Percentiles rank a stretch among this genome's conserved stretches.
Conservation (phyloP, 2,888 invertebrate genomes). For the Phymatocera aterrima region DNA sequence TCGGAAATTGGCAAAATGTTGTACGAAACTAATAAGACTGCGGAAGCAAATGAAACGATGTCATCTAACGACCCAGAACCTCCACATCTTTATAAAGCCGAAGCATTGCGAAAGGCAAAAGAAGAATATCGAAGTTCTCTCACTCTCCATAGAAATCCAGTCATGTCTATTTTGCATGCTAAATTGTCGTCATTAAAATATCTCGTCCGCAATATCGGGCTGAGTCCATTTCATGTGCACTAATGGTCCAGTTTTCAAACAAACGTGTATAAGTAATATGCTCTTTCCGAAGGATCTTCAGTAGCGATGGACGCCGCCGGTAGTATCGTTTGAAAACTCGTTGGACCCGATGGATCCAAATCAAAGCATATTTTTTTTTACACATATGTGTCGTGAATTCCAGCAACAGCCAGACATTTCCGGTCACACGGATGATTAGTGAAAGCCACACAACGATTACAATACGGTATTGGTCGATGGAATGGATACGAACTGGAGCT, state of each 20-base stretch:
- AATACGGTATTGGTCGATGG: neutral
- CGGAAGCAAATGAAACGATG: constrained; percentile 40
- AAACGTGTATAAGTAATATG: constrained; percentile 43
- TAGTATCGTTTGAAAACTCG: neutral
- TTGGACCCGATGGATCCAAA: neutral
- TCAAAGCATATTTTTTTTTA: constrained; percentile 9
- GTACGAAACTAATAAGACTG: constrained; percentile 6
- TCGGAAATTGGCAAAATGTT: constrained; percentile 35
- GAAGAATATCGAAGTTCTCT: neutral
- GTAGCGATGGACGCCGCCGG: constrained; percentile 17
- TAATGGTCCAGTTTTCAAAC: constrained; percentile 52
- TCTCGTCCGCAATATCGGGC: constrained; percentile 48
- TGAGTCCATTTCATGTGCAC: constrained; percentile 51
- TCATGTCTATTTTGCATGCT: constrained; percentile 30
- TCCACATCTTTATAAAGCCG: neutral
- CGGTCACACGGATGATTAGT: neutral
- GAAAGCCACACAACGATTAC: neutral
- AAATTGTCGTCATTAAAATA: constrained; percentile 27
- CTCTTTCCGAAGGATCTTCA: neutral
- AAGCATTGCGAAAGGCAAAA: constrained; percentile 12
- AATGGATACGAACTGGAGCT: neutral
- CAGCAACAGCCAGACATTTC: neutral
- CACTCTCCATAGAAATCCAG: constrained; percentile 39
- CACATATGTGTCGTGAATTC: constrained; percentile 19
- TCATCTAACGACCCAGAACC: constrained; percentile 5